These are phyloP conservation scores for Rhimphoctona megacephalus DNA, from an alignment of 2,888 invertebrate species.

Conservation along the genomic window DNA sequence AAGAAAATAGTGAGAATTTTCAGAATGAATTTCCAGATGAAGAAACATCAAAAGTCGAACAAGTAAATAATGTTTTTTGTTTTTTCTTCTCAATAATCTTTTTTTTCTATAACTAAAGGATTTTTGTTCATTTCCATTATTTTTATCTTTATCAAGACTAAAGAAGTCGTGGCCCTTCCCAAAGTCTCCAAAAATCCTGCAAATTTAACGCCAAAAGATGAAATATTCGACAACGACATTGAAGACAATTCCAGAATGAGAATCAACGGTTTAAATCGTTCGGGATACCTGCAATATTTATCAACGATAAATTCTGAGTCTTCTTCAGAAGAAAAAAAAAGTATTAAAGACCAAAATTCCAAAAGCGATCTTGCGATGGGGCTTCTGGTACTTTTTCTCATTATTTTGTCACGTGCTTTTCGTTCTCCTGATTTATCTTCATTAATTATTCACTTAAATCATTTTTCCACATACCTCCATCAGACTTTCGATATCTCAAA, in stretches of 20 bases:
- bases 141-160: constrained; percentile 58
- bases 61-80: constrained; percentile 1
- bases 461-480: neutral
- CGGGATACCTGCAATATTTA: constrained; percentile 65
- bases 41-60: neutral
- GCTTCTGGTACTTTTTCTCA: constrained; percentile 51
- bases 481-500: neutral
- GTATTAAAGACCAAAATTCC: neutral
- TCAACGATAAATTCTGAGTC: neutral
- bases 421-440: neutral
- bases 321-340: constrained; percentile 1
- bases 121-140: neutral
- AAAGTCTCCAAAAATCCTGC: constrained; percentile 64
- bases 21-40: neutral
- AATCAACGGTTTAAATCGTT: constrained; percentile 65
- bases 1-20: neutral
- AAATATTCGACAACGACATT: neutral
- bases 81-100: neutral
- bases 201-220: neutral
- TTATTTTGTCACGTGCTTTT: constrained; percentile 27
- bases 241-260: constrained; percentile 5
- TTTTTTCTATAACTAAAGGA: neutral
- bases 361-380: constrained; percentile 64
- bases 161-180: constrained; percentile 68
- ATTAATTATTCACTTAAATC: neutral